These are phyloP conservation scores for Ptychobarbus kaznakovi DNA, from an alignment of 2,797 vertebrate genomes.

Conservation along the genomic window DNA sequence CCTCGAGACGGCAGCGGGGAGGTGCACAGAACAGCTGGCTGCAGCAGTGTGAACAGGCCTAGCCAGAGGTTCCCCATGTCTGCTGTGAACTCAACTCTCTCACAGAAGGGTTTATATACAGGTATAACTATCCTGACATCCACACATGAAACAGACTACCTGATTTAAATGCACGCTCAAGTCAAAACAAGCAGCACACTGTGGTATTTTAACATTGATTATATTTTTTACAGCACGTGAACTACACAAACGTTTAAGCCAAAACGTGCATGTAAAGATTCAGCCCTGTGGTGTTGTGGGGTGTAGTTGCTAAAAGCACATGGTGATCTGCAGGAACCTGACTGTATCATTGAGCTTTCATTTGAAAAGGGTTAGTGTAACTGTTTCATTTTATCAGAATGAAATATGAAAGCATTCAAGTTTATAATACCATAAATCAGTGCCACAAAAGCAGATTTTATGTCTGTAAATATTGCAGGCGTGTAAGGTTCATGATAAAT, in stretches of 20 bases:
- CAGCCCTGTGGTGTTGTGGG: background rate
- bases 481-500: no score
- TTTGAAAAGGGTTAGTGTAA: background rate
- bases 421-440: constrained; percentile 13
- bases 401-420: background rate
- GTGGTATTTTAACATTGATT: constrained; percentile 38
- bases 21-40: constrained; percentile 19
- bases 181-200: constrained; percentile 65
- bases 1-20: constrained; percentile 50
- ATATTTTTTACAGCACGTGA: background rate
- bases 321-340: background rate
- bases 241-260: background rate
- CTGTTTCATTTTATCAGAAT: background rate
- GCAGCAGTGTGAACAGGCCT: constrained; percentile 58
- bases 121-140: background rate
- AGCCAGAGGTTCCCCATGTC: constrained; percentile 65
- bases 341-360: background rate
- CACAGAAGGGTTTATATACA: constrained; percentile 3
- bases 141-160: constrained; percentile 43
- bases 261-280: background rate
- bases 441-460: background rate
- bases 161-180: constrained; percentile 65
- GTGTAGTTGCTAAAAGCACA: background rate
- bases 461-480: background rate
- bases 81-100: constrained; percentile 1